phyloP scores from a whole-genome alignment of 2,888 invertebrate species.

The Acleris cristana region DNA sequence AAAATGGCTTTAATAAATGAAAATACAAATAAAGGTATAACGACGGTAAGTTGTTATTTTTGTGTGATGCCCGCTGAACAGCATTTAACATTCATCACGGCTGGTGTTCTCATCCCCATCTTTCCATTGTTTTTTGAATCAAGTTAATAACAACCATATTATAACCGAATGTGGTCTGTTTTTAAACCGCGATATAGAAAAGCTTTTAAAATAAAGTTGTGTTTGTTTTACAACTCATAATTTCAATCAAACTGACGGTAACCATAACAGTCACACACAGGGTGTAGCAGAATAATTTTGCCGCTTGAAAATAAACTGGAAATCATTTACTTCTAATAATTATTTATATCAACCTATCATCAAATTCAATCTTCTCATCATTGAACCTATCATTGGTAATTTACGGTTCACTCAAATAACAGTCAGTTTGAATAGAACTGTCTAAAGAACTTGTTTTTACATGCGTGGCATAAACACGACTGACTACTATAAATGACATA shows the following conservation, averaged over 20 bases:
- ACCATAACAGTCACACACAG: too few species aligned
- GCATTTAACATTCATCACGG: not conserved
- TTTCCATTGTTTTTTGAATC: not conserved
- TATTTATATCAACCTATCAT: not conserved
- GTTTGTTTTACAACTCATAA: too few species aligned
- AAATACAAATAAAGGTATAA: not conserved
- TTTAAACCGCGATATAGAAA: too few species aligned
- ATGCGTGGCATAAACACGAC: too few species aligned
- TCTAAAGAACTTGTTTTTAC: too few species aligned
- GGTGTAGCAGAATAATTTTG: not conserved
- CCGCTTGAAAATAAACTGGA: not conserved
- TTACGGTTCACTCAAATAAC: not conserved
- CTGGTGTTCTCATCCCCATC: not conserved
- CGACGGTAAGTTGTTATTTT: not conserved
- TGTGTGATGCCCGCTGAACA: conserved; percentile 1
- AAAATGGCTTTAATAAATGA: too few species aligned
- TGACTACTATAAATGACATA: too few species aligned
- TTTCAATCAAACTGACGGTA: too few species aligned
- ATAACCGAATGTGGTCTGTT: too few species aligned
- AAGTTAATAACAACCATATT: not conserved
- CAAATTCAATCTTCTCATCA: not conserved
- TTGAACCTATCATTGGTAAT: not conserved
- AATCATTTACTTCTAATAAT: not conserved
- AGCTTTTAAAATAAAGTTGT: too few species aligned
- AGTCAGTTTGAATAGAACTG: too few species aligned